Evolutionary conservation across 2,797 vertebrate genomes (phyloP), one percentile per base, ranked within the genome.

Genomic region (Phoxinus dragarum): DNA sequence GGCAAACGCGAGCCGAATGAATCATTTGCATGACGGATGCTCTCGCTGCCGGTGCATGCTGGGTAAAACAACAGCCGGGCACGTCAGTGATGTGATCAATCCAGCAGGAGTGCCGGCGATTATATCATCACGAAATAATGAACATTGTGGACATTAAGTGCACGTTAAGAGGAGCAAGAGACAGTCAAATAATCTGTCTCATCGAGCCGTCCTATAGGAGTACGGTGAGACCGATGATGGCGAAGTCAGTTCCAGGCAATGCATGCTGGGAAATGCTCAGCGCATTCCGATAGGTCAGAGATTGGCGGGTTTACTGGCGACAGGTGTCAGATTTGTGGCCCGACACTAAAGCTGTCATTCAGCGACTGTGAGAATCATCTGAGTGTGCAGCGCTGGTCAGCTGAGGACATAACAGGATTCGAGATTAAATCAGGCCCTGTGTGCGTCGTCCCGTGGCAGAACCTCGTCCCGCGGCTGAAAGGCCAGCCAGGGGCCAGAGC

Each of bases 281-380:
- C 54, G 36, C 61, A 47, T 27, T 27, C 19, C 54, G 12, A 64
- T 38, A 49, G 67, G 66, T 64, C 40, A 31, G 34, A 69, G 73
- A 88, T 78, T 81, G 31, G 19, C 66, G 66, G 83, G 86, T 79
- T 87, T 83, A 72, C 67, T 47, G 73, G 83, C 66, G 88, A 87
- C 83, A 86, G 89, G 87, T 87, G 88, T 88, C 88, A 88, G 88
- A 88, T 77, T 56, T 75, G 36, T 75, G 82, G 86, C 36, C 73
- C 40, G 77, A 85, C 69, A 52, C 74, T 72, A 52, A 77, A 82
- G 80, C 86, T 80, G 80, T 42, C 79, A 81, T 73, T 90, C 69
- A 81, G 59, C 3, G 49, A 64, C 61, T 66, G 31, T 56, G 69
- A 69, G 77, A 84, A 76, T 82, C 81, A 64, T 77, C 80, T 77